Percentiles rank a stretch among this genome's conserved stretches.
Evolutionary conservation across 2,888 invertebrate genomes (phyloP).

Genomic region (Habroteleia sp.): DNA sequence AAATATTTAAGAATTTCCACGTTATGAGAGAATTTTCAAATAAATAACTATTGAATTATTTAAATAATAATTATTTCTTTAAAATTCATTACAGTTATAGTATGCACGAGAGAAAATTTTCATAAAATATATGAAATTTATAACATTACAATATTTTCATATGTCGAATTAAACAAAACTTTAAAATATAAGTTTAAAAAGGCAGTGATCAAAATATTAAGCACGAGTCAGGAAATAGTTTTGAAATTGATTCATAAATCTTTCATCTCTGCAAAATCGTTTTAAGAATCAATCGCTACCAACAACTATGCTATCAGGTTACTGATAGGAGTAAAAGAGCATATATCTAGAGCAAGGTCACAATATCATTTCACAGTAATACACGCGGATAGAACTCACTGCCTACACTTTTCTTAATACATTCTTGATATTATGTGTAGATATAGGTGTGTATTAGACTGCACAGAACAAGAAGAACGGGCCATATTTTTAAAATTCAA

Average conservation of each 20-base stretch:
- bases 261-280: conserved; percentile 41
- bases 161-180: conserved; percentile 31
- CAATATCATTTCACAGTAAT: conserved; percentile 52
- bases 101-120: too few relatives aligned
- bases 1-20: too few relatives aligned
- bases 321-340: conserved; percentile 30
- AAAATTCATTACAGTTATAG: too few relatives aligned
- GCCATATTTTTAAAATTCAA: conserved; percentile 33
- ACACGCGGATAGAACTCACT: conserved; percentile 41
- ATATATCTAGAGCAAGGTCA: conserved; percentile 53
- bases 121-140: too few relatives aligned
- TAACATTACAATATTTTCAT: too few relatives aligned
- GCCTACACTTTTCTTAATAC: conserved; percentile 48
- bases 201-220: conserved; percentile 28
- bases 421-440: conserved; percentile 38
- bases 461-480: conserved; percentile 22
- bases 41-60: too few relatives aligned
- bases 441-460: conserved; percentile 42
- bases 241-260: conserved; percentile 48
- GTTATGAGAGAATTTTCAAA: too few relatives aligned
- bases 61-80: too few relatives aligned
- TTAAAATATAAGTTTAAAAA: conserved; percentile 15
- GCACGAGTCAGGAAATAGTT: conserved; percentile 29
- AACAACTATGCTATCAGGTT: conserved; percentile 39
- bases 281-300: conserved; percentile 59